Evolutionary conservation across 2,113 vertebrate species (phyloP), one percentile per base, ranked within the genome.

Genomic region (Prunella himalayana): DNA sequence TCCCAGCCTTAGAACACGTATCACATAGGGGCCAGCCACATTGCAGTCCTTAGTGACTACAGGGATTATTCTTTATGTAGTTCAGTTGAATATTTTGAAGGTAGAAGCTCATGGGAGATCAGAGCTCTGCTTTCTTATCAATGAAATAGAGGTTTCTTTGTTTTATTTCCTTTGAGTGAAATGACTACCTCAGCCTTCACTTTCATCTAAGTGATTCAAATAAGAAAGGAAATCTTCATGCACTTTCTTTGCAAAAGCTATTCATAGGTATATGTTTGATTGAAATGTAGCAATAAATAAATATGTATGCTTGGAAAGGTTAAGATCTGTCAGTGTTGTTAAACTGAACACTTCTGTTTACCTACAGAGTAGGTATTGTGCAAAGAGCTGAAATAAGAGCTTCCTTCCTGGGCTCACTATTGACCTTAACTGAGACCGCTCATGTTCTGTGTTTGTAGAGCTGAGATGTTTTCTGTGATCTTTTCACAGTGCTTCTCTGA

Each of bases 291-390:
- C 70, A 92, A 94, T 92, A 89, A 94, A 94, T 88, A 95, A 95
- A 94, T 78, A 95, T 56, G 20, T 86, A 53, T 88, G 45, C 88
- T 79, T 94, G 77, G 87, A 91, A 95, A 95, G 94, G 82, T 88
- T 91, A 56, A 85, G 92, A 89, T 95, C 85, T 80, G 54, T 88
- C 91, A 15, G 15, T n/a, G 41, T 68, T 86, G 37, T 59, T 94
- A 82, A 92, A 96, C 82, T 89, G 84, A 91, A 86, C 75, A 63
- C 57, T 89, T 82, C 82, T 96, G 88, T 97, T 82, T 94, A 82
- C 88, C 91, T 94, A 95, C 97, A 97, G 93, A 96, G 93, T 39
- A 13, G 65, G 76, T 89, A 96, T 94, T 97, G 97, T 97, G 83
- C 77, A 78, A 89, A 77, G 70, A 21, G 21, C 75, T 95, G 96